Percentiles rank a stretch among this genome's conserved stretches.
These are phyloP conservation scores for Netelia inedita DNA, from an alignment of 2,888 invertebrate genomes.

Conservation along the genomic window DNA sequence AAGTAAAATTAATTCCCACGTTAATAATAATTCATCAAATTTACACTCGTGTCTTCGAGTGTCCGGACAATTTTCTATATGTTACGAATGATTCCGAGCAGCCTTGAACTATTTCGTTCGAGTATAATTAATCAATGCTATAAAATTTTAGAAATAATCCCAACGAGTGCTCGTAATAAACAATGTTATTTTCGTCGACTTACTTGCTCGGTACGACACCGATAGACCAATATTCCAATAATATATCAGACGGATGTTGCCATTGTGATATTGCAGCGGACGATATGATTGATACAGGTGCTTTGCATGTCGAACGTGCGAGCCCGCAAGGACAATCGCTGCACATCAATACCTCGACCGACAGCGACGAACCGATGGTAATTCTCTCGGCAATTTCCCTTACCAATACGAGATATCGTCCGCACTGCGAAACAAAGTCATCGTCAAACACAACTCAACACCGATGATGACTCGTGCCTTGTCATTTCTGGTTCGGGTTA, in stretches of 20 bases:
- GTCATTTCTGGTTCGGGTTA: slow-evolving; percentile 5
- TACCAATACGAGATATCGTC: slow-evolving; percentile 82
- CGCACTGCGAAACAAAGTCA: slow-evolving; percentile 76
- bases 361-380: slow-evolving; percentile 85
- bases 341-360: slow-evolving; percentile 92
- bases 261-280: slow-evolving; percentile 82
- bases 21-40: slow-evolving; percentile 5
- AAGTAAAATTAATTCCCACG: not conserved
- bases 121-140: too few relatives aligned
- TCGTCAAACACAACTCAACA: not conserved
- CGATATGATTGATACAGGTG: slow-evolving; percentile 80
- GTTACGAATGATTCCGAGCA: not conserved
- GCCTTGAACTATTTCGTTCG: not conserved
- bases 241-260: slow-evolving; percentile 86
- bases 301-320: slow-evolving; percentile 80
- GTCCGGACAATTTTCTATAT: not conserved
- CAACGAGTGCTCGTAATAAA: too few relatives aligned
- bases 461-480: slow-evolving; percentile 25
- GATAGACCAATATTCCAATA: slow-evolving; percentile 94
- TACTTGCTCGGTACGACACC: slow-evolving; percentile 88
- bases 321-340: slow-evolving; percentile 89
- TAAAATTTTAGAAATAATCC: too few relatives aligned
- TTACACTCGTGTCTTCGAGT: not conserved
- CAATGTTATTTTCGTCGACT: slow-evolving; percentile 69
- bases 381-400: slow-evolving; percentile 82